phyloP scores from a whole-genome alignment of 2,888 invertebrate genomes.

The Drosophila heteroneura region DNA sequence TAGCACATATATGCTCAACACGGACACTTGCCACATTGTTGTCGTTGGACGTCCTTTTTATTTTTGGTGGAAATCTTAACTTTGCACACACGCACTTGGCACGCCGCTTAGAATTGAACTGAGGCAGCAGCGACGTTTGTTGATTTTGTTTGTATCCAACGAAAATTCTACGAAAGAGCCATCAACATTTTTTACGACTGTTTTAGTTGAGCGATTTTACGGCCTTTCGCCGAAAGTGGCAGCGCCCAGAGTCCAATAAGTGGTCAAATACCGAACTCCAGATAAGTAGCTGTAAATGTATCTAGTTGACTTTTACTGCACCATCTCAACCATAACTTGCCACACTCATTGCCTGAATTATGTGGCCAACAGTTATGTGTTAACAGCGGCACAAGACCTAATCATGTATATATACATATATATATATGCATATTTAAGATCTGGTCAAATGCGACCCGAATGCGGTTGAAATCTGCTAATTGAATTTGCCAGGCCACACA shows the following conservation, averaged over 20 bases:
- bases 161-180: constrained; percentile 49
- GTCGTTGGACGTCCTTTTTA: constrained; percentile 24
- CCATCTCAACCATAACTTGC: constrained; percentile 54
- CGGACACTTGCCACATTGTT: constrained; percentile 63
- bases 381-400: neutral
- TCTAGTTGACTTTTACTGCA: constrained; percentile 56
- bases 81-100: constrained; percentile 43
- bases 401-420: neutral
- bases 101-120: constrained; percentile 70
- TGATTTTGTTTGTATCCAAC: constrained; percentile 45
- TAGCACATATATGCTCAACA: constrained; percentile 50
- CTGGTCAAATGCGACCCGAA: neutral
- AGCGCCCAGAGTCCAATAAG: constrained; percentile 27
- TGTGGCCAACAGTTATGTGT: constrained; percentile 23
- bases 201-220: constrained; percentile 71
- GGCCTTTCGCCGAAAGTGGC: constrained; percentile 72
- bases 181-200: constrained; percentile 75
- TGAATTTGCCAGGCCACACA: neutral
- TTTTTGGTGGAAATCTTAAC: neutral
- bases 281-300: constrained; percentile 35
- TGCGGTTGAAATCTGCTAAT: constrained; percentile 6
- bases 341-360: constrained; percentile 29
- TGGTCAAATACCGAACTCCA: constrained; percentile 32
- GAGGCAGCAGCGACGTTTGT: constrained; percentile 19
- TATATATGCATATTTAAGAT: neutral